Evolutionary conservation across 2,113 vertebrate species (phyloP), one percentile per base, ranked within the genome.

Genomic region (Lepus americanus): DNA sequence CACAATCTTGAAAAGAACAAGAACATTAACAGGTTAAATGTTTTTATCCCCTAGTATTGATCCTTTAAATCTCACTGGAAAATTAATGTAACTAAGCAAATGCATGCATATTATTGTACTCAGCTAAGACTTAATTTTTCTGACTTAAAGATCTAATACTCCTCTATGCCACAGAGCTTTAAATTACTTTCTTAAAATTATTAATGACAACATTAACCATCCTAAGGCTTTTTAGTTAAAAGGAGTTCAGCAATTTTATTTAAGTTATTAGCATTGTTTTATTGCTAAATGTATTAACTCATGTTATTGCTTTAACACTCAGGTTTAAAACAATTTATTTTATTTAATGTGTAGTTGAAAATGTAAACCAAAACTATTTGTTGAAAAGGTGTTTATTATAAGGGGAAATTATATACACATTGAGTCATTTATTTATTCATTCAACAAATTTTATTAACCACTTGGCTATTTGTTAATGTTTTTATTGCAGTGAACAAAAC

Each of bases 131-230:
- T 88, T 95, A 53, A 82, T 79, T 90, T 95, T 92, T 67, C 76
- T 87, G 6, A 93, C 93, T 94, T 87, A 96, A 87, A 96, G 49
- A 93, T 81, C 31, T 79, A 39, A 63, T 22, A 74, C 74, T 90
- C 22, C 25, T 70, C 64, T n/a, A 61, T 80, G 69, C 31, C 73
- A 72, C 6, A 85, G 44, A 95, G 33, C 9, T 94, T 92, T 90
- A 94, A 90, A 73, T 96, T 90, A 82, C 64, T 94, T 59, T 87
- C 20, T 82, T 94, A 31, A 90, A 95, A 92, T 90, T 95, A 96
- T 92, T 95, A 95, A 88, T 76, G 73, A 70, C 51, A 78, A 33
- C 51, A 85, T 83, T 95, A 74, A 70, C 16, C 23, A 70, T 83
- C 87, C 69, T 64, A 79, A 70, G 61, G 86, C 69, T 69, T 95